Evolutionary conservation across 2,797 vertebrate genomes (phyloP), one percentile per base, ranked within the genome.

Genomic region (Thalassophryne amazonica): DNA sequence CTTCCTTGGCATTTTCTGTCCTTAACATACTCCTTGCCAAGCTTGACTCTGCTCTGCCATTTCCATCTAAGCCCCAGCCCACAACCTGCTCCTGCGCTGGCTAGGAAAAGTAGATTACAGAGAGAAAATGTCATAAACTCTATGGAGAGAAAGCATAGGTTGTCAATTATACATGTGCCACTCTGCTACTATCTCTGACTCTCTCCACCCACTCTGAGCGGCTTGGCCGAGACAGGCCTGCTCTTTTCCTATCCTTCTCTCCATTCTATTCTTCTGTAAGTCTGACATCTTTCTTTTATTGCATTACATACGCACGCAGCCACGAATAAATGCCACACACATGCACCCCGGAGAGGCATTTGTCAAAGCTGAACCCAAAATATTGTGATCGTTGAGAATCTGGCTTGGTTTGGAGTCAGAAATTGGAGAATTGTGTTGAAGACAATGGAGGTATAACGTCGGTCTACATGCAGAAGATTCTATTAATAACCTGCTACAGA

Each of bases 91-190:
- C 37, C 58, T 49, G 35, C 33, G 28, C 55, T 12, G 49, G 74
- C 65, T 65, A 73, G 53, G 41, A 59, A 73, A 80, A 78, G 69
- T 54, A 76, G 73, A 83, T 82, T 76, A 81, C 63, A 69, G 60
- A 71, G 60, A 53, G 67, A 59, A 76, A 75, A 83, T 80, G 76
- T 78, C 83, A 77, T 76, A 72, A 72, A 84, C 37, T 79, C 75
- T 68, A 53, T 45, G 43, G 75, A 78, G 71, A 75, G 65, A 65
- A 73, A 70, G 78, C 73, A 66, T 38, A 65, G 76, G 76, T 76
- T 83, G 78, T 86, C 77, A 84, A 86, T 86, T 81, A 87, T 84
- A 83, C 80, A 85, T 83, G 69, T 69, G 60, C 57, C 67, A 68
- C 72, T 58, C 69, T 34, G 70, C 57, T 31, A 60, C 74, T 72